Percentiles rank a stretch among this genome's conserved stretches.
phyloP scores from a whole-genome alignment of 2,888 invertebrate genomes.

The Andricus curvator region DNA sequence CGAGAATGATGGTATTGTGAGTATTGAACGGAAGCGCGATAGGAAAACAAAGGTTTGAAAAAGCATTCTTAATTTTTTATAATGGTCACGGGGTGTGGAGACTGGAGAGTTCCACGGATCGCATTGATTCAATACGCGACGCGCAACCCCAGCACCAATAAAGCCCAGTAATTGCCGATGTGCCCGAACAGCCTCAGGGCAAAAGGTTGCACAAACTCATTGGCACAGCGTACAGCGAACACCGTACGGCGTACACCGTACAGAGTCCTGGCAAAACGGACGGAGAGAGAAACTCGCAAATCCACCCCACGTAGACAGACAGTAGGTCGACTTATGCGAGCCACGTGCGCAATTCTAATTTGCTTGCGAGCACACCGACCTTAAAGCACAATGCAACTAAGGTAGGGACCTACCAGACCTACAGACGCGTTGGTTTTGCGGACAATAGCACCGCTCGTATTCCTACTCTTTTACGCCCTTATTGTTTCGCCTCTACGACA shows the following conservation, averaged over 20 bases:
- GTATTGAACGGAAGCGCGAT: neutral
- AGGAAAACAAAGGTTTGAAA: neutral
- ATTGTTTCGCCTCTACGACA: conserved; percentile 30
- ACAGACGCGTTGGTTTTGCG: conserved; percentile 54
- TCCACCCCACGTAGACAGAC: conserved; percentile 64
- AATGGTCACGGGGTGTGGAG: conserved; percentile 21
- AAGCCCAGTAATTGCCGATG: conserved; percentile 73
- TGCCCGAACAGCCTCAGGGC: conserved; percentile 47
- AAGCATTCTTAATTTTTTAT: conserved; percentile 27
- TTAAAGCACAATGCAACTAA: conserved; percentile 62
- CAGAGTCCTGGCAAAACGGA: conserved; percentile 39
- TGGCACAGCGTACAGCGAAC: conserved; percentile 20
- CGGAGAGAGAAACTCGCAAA: conserved; percentile 60
- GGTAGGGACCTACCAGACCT: conserved; percentile 49
- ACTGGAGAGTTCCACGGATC: conserved; percentile 56
- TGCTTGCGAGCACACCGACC: conserved; percentile 69
- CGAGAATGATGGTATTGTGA: neutral
- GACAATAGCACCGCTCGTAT: conserved; percentile 56
- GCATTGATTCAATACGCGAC: conserved; percentile 70
- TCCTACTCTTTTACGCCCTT: conserved; percentile 55
- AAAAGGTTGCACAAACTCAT: conserved; percentile 47
- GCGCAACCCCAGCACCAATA: conserved; percentile 70
- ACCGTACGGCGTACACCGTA: neutral
- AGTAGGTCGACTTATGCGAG: conserved; percentile 69
- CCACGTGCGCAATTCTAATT: conserved; percentile 74